Evolutionary conservation across 2,888 invertebrate species (phyloP), one percentile per base, ranked within the genome.

Genomic region (Pandemis cinnamomeana): DNA sequence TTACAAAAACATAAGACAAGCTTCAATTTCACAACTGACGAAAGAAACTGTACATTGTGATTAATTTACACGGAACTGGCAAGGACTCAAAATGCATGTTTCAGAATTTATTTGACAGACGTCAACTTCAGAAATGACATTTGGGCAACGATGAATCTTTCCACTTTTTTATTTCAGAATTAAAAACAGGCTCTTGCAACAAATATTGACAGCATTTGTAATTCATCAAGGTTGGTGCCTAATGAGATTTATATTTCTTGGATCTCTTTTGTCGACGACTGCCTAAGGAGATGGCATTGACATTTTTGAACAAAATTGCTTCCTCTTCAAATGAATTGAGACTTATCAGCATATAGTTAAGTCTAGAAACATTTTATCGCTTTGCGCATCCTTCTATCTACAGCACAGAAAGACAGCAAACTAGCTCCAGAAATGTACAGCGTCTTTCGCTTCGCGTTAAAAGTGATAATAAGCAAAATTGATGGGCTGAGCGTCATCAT

Each of bases 381-480:
- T 46, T n/a, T 5, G 51, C 20, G 53, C 20, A 20, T 55, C 20
- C 53, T 20, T 55, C 8, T 55, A 20, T n/a, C n/a, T n/a, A 11
- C 13, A n/a, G 51, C 51, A 51, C 27, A n/a, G 5, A 51, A 51
- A 51, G 5, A 51, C 2, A n/a, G 5, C 20, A 20, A 15, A 6
- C 3, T 7, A 55, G 20, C 15, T 15, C 5, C 20, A 55, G 20
- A 66, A 48, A 67, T 67, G 60, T 46, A 63, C 68, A 73, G 64
- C 42, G n/a, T 64, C 69, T 64, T 48, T 53, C 13, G 27, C 27
- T 36, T 15, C 53, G n/a, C 11, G 46, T 86, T 83, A 93, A 80
- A 94, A 94, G 82, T 93, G 93, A 83, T 94, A 94, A 81, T 94
- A 93, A 72, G 93, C 93, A 75, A 93, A 93, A 79, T 93, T 93